These are phyloP conservation scores for Teleogryllus occipitalis DNA, from an alignment of 1,140 invertebrate species.

Conservation along the genomic window DNA sequence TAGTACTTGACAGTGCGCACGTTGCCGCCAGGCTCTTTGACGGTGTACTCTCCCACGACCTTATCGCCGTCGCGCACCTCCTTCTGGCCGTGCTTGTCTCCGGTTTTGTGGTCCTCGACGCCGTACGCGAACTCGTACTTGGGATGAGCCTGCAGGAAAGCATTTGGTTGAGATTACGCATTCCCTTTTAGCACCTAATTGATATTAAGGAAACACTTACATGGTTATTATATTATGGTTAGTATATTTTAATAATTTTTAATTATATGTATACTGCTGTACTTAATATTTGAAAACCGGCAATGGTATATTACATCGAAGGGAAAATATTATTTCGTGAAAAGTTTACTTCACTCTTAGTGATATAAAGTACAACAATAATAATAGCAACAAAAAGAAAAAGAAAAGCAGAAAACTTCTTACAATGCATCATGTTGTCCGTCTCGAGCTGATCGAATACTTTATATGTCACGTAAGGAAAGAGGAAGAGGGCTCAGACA, in stretches of 20 bases:
- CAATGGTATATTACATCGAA: no score
- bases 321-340: no score
- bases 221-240: not conserved
- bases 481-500: no score
- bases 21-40: constrained; percentile 44
- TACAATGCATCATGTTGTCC: no score
- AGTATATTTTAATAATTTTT: not conserved
- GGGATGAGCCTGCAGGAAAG: constrained; percentile 17
- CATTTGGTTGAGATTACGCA: not conserved
- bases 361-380: no score
- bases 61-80: constrained; percentile 20
- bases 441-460: no score
- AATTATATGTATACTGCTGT: not conserved
- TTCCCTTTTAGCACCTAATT: not conserved
- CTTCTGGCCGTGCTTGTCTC: constrained; percentile 25
- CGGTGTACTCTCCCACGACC: constrained; percentile 28
- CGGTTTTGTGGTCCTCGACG: constrained; percentile 25
- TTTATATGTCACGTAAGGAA: no score
- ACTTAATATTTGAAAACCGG: not conserved
- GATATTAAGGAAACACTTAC: not conserved
- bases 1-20: constrained; percentile 36
- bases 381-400: no score
- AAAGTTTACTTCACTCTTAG: no score
- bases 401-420: no score
- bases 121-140: constrained; percentile 26